phyloP scores from a whole-genome alignment of 2,888 invertebrate species.

The Caradrina clavipalpis region DNA sequence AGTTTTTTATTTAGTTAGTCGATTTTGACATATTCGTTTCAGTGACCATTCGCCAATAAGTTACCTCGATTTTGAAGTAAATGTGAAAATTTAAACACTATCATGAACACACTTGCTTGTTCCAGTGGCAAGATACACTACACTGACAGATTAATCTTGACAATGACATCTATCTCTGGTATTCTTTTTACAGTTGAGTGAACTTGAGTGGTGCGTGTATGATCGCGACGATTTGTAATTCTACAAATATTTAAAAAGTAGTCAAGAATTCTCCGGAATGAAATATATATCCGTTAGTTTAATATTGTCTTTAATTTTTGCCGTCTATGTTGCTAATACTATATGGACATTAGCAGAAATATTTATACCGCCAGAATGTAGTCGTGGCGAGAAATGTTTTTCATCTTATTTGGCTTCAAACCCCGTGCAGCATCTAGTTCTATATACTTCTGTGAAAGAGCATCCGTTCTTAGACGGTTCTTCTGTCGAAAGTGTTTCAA shows the following conservation, averaged over 20 bases:
- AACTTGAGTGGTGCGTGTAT: neutral
- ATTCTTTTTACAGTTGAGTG: neutral
- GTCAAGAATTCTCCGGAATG: constrained; percentile 69
- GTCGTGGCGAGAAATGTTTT: constrained; percentile 92
- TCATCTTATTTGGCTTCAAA: constrained; percentile 92
- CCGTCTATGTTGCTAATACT: constrained; percentile 93
- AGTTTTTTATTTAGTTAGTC: constrained; percentile 24
- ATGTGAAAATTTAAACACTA: neutral
- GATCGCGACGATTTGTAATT: constrained; percentile 11
- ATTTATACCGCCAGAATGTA: constrained; percentile 93
- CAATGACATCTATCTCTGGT: too few relatives aligned
- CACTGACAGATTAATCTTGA: too few relatives aligned
- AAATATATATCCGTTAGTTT: constrained; percentile 92
- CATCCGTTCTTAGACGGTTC: constrained; percentile 90
- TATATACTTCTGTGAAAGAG: constrained; percentile 92
- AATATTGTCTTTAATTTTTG: constrained; percentile 92
- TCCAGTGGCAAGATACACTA: neutral
- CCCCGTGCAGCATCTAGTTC: constrained; percentile 93
- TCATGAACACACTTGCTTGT: neutral
- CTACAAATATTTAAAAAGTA: constrained; percentile 8
- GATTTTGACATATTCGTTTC: constrained; percentile 14
- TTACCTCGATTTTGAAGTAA: neutral
- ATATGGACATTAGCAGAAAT: constrained; percentile 94
- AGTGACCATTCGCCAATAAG: neutral
- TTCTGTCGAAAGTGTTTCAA: constrained; percentile 82